Conservation (phyloP, 1,140 invertebrate species). For the Whitmania pigra region DNA sequence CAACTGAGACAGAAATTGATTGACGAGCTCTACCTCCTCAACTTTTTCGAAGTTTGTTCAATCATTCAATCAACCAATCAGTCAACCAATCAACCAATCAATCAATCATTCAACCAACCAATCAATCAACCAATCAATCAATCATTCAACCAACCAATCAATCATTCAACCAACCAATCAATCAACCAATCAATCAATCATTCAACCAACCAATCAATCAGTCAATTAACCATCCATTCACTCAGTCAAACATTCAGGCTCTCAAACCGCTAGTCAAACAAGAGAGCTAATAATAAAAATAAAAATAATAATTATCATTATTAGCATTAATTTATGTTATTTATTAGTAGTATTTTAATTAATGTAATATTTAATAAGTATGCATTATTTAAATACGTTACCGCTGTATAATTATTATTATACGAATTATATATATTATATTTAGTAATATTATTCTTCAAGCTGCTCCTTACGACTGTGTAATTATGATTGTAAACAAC, state of each 20-base stretch:
- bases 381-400: no score
- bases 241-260: background rate
- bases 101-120: background rate
- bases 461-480: no score
- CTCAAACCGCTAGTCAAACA: no score
- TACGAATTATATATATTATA: no score
- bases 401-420: no score
- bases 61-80: slow-evolving; percentile 13
- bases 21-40: slow-evolving; percentile 94
- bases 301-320: no score
- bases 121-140: background rate
- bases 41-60: slow-evolving; percentile 74
- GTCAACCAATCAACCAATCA: background rate
- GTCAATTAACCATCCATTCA: background rate
- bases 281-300: no score
- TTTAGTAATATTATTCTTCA: no score
- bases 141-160: background rate
- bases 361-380: no score
- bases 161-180: background rate
- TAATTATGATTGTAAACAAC: no score
- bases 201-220: background rate
- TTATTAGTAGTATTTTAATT: no score
- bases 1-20: slow-evolving; percentile 88
- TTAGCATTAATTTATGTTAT: no score
- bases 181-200: background rate